Conservation (phyloP, 1,140 invertebrate genomes). For the Agraylea sexmaculata region DNA sequence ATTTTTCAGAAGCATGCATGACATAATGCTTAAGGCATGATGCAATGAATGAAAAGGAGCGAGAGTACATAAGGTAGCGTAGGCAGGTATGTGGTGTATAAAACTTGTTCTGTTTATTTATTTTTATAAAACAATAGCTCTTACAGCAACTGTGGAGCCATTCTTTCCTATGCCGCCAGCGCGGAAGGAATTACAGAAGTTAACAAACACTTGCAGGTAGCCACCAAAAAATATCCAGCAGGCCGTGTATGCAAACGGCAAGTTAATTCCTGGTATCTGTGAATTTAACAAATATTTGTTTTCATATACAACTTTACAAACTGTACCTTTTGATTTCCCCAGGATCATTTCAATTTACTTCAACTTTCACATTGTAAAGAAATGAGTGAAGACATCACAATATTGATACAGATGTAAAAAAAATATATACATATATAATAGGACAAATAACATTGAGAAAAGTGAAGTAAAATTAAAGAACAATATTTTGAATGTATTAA, state of each 20-base stretch:
- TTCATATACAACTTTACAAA: not conserved
- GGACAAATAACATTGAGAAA: too few relatives aligned
- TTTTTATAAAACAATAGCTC: slow-evolving; percentile 24
- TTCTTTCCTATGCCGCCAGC: slow-evolving; percentile 82
- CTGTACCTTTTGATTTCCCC: not conserved
- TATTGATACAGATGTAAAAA: slow-evolving; percentile 7
- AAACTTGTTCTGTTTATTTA: too few relatives aligned
- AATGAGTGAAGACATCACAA: slow-evolving; percentile 13
- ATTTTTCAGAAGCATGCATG: too few relatives aligned
- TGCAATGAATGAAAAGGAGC: too few relatives aligned
- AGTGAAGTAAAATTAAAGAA: too few relatives aligned
- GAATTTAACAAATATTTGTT: slow-evolving; percentile 15
- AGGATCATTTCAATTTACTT: not conserved
- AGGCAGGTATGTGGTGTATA: too few relatives aligned
- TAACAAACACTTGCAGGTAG: slow-evolving; percentile 50
- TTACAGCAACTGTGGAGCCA: slow-evolving; percentile 86
- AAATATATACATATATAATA: slow-evolving; percentile 4
- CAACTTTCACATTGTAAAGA: slow-evolving; percentile 1
- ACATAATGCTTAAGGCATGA: too few relatives aligned
- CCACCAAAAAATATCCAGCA: slow-evolving; percentile 49
- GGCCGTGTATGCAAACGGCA: slow-evolving; percentile 43
- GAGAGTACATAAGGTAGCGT: too few relatives aligned
- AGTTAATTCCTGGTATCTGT: slow-evolving; percentile 45
- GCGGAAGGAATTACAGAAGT: slow-evolving; percentile 56
- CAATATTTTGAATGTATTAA: too few relatives aligned